Evolutionary conservation across 2,888 invertebrate genomes (phyloP).

Genomic region (Acanthosoma haemorrhoidale): DNA sequence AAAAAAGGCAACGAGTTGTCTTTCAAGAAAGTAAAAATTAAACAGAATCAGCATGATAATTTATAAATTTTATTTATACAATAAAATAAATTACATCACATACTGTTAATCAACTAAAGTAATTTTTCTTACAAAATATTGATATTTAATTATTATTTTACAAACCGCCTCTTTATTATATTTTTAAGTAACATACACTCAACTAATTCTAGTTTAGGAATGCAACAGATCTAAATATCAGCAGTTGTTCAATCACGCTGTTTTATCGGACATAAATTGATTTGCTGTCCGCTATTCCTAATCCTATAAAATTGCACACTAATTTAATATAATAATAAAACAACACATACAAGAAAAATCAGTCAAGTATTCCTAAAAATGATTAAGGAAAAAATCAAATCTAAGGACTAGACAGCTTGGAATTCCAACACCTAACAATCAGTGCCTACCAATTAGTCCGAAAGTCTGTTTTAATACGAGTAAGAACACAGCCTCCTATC

Average conservation of each 20-base stretch:
- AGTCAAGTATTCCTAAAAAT: neutral
- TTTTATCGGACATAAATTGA: too few species aligned
- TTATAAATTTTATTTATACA: neutral
- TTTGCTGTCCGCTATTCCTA: too few species aligned
- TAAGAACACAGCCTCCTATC: neutral
- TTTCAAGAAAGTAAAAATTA: neutral
- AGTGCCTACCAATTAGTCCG: neutral
- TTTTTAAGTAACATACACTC: neutral
- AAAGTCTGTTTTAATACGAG: neutral
- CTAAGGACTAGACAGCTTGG: constrained; percentile 1
- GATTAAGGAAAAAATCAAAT: neutral
- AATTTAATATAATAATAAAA: neutral
- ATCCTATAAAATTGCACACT: constrained; percentile 2
- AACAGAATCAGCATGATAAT: neutral
- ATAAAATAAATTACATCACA: neutral
- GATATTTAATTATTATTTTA: neutral
- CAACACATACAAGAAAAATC: neutral
- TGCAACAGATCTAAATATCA: constrained; percentile 4
- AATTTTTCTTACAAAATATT: neutral
- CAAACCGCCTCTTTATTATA: too few species aligned
- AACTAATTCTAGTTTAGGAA: neutral
- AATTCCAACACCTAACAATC: constrained; percentile 7
- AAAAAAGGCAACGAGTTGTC: neutral
- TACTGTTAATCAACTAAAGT: neutral
- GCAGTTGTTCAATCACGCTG: neutral